Evolutionary conservation across 2,113 vertebrate species (phyloP).

Genomic region (Apteryx owenii): DNA sequence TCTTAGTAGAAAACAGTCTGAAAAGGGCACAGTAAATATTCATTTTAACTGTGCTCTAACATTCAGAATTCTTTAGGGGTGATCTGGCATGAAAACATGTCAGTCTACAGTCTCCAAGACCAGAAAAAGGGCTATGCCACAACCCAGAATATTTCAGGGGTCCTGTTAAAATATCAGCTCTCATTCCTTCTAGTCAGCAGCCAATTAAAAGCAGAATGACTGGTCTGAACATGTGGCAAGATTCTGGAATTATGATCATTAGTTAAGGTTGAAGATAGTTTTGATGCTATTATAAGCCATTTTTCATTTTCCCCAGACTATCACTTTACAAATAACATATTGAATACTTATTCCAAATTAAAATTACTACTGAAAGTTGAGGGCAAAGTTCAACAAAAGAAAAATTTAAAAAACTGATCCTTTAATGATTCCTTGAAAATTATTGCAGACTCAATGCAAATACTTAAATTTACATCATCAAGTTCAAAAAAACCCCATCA

Average conservation of each 20-base stretch:
- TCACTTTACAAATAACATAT: neutral
- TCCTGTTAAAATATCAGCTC: neutral
- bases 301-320: neutral
- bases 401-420: neutral
- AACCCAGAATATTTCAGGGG: neutral
- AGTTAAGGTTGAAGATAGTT: neutral
- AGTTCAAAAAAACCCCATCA: neutral
- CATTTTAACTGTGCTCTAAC: neutral
- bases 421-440: neutral
- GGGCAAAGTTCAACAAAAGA: neutral
- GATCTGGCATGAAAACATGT: neutral
- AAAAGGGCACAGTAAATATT: neutral
- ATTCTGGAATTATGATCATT: neutral
- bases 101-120: neutral
- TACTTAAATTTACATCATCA: neutral
- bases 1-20: neutral
- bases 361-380: neutral
- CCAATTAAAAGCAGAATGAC: neutral
- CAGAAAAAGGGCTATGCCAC: neutral
- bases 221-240: neutral
- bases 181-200: neutral
- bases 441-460: neutral
- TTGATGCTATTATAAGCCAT: neutral
- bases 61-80: neutral
- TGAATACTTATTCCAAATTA: neutral